These are phyloP conservation scores for Tupaia tana DNA, from an alignment of 2,113 vertebrate species.

Conservation along the genomic window DNA sequence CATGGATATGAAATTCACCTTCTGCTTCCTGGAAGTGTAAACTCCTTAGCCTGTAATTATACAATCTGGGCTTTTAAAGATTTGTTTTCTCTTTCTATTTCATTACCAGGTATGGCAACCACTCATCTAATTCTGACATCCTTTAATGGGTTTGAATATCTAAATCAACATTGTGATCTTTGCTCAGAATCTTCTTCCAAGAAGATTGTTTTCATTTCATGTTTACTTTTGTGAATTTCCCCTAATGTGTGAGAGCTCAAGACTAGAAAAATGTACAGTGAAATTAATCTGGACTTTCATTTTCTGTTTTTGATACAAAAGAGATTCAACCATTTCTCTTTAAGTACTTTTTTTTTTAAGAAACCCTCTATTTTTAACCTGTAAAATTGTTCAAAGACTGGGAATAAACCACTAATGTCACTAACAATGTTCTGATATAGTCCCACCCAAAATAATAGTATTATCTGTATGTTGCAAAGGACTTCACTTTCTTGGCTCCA, in stretches of 20 bases:
- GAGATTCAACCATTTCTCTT: neutral
- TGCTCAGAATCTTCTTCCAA: neutral
- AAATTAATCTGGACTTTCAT: neutral
- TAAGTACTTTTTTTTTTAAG: neutral
- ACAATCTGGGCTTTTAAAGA: neutral
- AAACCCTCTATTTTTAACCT: neutral
- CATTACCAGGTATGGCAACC: neutral
- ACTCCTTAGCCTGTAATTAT: neutral
- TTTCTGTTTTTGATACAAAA: neutral
- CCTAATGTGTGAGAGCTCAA: neutral
- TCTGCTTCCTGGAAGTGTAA: neutral
- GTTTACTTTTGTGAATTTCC: neutral
- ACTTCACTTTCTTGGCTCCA: neutral
- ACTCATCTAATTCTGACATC: neutral
- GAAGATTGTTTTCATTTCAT: conserved; percentile 1
- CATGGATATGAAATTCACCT: neutral
- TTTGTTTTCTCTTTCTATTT: neutral
- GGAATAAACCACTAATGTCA: neutral
- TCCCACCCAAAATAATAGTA: neutral
- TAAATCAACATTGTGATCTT: neutral
- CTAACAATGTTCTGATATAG: neutral
- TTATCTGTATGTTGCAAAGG: neutral
- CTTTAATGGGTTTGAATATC: neutral
- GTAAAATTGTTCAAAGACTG: neutral
- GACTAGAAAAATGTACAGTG: neutral